Conservation (phyloP, 1,140 invertebrate genomes). For the Pseudomyrmex concolor region DNA sequence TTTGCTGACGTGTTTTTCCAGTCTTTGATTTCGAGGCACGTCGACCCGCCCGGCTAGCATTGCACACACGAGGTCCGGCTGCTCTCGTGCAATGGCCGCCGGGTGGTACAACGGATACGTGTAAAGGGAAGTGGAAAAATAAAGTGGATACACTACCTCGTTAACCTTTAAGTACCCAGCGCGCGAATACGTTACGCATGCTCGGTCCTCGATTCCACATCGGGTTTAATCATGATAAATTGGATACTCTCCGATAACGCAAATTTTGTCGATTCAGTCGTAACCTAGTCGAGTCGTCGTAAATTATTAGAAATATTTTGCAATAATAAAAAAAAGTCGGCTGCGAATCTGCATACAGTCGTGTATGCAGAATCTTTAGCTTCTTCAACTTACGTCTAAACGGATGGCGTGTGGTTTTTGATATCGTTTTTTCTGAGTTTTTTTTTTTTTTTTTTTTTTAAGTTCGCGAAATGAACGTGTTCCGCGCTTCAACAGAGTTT, state of each 20-base stretch:
- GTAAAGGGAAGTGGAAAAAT: constrained; percentile 59
- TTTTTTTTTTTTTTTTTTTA: too few species aligned
- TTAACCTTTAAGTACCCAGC: constrained; percentile 54
- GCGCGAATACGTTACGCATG: constrained; percentile 30
- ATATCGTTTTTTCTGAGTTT: too few species aligned
- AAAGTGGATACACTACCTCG: constrained; percentile 59
- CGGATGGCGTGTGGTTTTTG: too few species aligned
- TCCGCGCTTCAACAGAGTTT: background rate
- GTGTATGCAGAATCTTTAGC: too few species aligned
- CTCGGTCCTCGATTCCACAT: constrained; percentile 32
- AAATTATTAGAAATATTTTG: background rate
- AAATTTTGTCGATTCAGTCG: constrained; percentile 1
- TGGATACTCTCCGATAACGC: background rate
- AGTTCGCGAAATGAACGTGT: too few species aligned
- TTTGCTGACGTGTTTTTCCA: constrained; percentile 61
- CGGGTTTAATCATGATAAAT: constrained; percentile 37
- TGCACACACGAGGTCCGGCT: constrained; percentile 26
- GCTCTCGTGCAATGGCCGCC: constrained; percentile 46
- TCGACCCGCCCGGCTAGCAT: constrained; percentile 30
- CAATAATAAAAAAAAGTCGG: too few species aligned
- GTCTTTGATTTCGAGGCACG: constrained; percentile 60
- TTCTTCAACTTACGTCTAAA: too few species aligned
- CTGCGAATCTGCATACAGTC: too few species aligned
- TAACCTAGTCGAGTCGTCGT: constrained; percentile 7
- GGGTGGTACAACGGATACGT: constrained; percentile 55